Percentiles rank a stretch among this genome's conserved stretches.
Evolutionary conservation across 2,888 invertebrate genomes (phyloP).

Genomic region (Oxytorus armatus): DNA sequence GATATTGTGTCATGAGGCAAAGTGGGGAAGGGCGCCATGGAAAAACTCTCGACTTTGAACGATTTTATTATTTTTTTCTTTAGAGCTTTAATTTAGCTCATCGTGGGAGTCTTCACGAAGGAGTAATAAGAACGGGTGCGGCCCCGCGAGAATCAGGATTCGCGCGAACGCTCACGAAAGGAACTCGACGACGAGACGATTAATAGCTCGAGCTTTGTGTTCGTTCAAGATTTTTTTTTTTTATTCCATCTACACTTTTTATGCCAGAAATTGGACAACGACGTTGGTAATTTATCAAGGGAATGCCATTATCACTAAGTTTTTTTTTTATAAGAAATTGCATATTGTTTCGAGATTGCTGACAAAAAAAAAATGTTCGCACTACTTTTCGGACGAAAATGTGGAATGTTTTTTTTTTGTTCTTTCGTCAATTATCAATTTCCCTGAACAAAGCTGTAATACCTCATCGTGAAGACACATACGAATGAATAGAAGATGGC

Average conservation of each 20-base stretch:
- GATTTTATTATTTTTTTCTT: too few species aligned
- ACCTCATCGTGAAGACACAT: too few species aligned
- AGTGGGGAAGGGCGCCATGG: neutral
- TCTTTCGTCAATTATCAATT: too few species aligned
- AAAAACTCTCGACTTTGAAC: constrained; percentile 1
- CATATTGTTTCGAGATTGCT: too few species aligned
- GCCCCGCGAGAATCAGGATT: constrained; percentile 6
- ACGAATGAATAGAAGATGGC: neutral
- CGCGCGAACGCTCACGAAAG: constrained; percentile 5
- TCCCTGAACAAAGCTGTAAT: too few species aligned
- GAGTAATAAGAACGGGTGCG: constrained; percentile 5
- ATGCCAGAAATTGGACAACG: neutral
- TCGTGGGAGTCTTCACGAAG: neutral
- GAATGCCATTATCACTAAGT: neutral
- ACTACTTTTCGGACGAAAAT: too few species aligned
- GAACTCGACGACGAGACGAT: constrained; percentile 18
- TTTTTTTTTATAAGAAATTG: too few species aligned
- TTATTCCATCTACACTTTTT: neutral
- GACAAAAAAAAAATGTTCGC: too few species aligned
- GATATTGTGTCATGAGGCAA: neutral
- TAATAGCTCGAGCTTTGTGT: constrained; percentile 8
- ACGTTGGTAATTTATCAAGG: neutral
- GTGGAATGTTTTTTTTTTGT: neutral
- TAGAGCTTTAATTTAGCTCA: constrained; percentile 20
- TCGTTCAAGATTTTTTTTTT: neutral